Evolutionary conservation across 2,888 invertebrate species (phyloP).

Genomic region (Habroteleia sp.): DNA sequence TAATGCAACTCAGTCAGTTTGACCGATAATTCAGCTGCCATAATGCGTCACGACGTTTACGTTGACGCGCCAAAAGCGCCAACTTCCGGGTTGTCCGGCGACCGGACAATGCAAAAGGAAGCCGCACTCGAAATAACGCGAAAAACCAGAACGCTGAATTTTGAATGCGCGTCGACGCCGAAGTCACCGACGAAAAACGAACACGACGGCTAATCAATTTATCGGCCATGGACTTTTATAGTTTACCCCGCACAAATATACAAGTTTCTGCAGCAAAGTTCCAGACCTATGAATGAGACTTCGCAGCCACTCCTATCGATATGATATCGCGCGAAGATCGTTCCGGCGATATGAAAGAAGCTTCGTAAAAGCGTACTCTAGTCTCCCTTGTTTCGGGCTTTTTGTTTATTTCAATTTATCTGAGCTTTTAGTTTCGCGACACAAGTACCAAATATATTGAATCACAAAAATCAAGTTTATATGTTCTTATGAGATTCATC

Average conservation of each 20-base stretch:
- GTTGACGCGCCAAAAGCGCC: constrained; percentile 31
- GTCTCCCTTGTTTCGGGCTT: constrained; percentile 12
- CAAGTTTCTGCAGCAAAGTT: constrained; percentile 27
- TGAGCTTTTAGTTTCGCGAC: constrained; percentile 30
- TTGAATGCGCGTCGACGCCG: constrained; percentile 15
- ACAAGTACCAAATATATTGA: neutral
- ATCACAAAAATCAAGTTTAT: constrained; percentile 8
- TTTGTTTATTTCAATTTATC: constrained; percentile 47
- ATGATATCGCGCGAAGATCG: constrained; percentile 30
- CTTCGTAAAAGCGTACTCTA: constrained; percentile 28
- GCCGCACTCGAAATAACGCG: constrained; percentile 47
- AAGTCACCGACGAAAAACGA: constrained; percentile 38
- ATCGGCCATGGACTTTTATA: constrained; percentile 29
- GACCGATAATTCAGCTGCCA: constrained; percentile 31
- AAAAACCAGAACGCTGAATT: constrained; percentile 20
- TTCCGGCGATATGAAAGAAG: constrained; percentile 14
- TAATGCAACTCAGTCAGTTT: constrained; percentile 1
- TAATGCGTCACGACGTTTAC: constrained; percentile 32
- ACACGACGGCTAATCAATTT: constrained; percentile 46
- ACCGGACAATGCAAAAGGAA: constrained; percentile 39
- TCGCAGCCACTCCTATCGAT: constrained; percentile 27
- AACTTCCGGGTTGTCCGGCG: constrained; percentile 31
- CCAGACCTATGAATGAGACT: constrained; percentile 15
- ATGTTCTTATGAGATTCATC: too few species aligned
- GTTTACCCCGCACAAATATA: constrained; percentile 28